Base-by-base conservation (phyloP, 2,113 vertebrate genomes). In the Nesogale talazaci region DNA sequence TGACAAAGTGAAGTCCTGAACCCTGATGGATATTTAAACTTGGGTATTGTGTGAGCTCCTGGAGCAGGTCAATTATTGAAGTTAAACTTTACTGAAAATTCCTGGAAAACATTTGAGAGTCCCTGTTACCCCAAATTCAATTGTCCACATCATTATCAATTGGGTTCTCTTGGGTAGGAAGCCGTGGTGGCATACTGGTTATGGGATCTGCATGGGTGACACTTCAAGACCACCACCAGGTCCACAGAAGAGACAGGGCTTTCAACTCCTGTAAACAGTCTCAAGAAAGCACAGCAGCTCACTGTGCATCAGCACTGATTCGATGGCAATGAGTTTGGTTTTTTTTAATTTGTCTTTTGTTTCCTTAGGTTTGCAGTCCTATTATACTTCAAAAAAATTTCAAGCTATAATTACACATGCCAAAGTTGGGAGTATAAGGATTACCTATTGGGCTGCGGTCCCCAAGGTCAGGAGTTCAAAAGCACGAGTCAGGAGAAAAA, bases 1-100 rank as follows among this genome's bases (percentile, higher is more conserved):
- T 74, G 34, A 70, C 70, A 84, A 92, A 85, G 38, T 59, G 38
- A 81, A 85, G 19, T 8, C n/a, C n/a, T 94, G 85, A 94, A 38
- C 69, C 8, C 63, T 63, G 8, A 59, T 77, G 70, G 34, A 63
- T 3, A 2, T 65, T 76, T 59, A 57, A 79, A 25, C 16, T 70
- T 76, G 52, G 52, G 65, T 92, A 29, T 80, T 83, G 74, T 19
- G 2, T 75, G 77, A 61, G 16, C 57, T 92, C 80, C 36, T 29
- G 38, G 3, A n/a, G 15, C 40, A 57, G 3, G 36, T 63, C 79
- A 70, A 8, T 52, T 25, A 25, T 67, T 86, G 46, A 52, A 6
- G 46, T 52, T 52, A 52, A 52, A 52, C 46, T 29, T 61, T 27
- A 77, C n/a, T 40, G 69, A n/a, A 40, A 70, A 46, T 88, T 89